phyloP scores from a whole-genome alignment of 2,888 invertebrate species.

The Rhamnusium bicolor region DNA sequence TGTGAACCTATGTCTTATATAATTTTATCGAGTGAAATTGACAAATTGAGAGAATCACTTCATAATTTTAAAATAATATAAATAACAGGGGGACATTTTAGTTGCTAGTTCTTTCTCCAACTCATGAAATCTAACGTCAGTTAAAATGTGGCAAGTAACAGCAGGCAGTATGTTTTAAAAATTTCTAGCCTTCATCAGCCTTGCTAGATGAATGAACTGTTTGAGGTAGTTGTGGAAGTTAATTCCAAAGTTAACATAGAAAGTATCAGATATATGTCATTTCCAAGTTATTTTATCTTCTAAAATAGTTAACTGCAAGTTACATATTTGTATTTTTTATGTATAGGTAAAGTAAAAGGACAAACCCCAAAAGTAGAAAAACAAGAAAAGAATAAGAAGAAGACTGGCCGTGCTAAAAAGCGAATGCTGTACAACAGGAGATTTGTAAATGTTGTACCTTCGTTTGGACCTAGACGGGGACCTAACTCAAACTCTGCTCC shows the following conservation, averaged over 20 bases:
- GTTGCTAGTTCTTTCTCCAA: too few species aligned
- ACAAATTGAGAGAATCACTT: too few species aligned
- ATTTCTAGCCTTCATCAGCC: conserved; percentile 58
- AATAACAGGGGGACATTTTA: too few species aligned
- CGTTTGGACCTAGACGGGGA: conserved; percentile 95
- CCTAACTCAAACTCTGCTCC: conserved; percentile 89
- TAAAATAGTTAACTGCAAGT: neutral
- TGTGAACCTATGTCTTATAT: too few species aligned
- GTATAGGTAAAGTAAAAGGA: conserved; percentile 93
- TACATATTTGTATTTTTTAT: neutral
- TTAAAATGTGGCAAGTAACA: conserved; percentile 57
- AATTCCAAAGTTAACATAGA: conserved; percentile 54
- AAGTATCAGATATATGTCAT: conserved; percentile 55
- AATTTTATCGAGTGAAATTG: too few species aligned
- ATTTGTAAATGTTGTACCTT: conserved; percentile 97
- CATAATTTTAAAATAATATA: too few species aligned
- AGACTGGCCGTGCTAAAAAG: conserved; percentile 98
- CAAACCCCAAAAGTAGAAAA: conserved; percentile 99
- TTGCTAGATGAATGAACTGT: conserved; percentile 64
- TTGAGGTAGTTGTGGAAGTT: conserved; percentile 60
- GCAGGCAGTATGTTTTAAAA: conserved; percentile 56
- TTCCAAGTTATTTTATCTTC: neutral
- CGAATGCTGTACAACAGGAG: conserved; percentile 98
- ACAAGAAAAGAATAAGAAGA: conserved; percentile 99
- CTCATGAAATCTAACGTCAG: too few species aligned